A percentile compares a stretch with the other conserved stretches of the same genome.
These are phyloP conservation scores for Chloropsis cyanopogon DNA, from an alignment of 2,113 vertebrate genomes.

Conservation along the genomic window DNA sequence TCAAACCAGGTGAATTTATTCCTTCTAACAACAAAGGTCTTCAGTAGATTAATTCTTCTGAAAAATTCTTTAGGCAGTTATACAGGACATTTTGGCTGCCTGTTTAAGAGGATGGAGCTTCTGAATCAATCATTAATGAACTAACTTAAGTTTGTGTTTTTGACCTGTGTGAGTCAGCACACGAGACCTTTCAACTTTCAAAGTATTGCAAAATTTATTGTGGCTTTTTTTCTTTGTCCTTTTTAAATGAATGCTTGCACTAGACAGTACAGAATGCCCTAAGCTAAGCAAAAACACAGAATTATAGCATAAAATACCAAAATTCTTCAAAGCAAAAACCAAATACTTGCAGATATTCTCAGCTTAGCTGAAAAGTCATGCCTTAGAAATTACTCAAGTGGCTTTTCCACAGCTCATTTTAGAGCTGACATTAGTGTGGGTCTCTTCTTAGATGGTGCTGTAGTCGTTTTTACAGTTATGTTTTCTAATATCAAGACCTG, in stretches of 20 bases:
- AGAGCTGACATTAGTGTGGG: not conserved
- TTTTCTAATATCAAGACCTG: not conserved
- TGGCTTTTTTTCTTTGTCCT: not conserved
- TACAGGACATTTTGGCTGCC: not conserved
- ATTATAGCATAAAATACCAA: not conserved
- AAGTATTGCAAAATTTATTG: not conserved
- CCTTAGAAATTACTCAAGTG: not conserved
- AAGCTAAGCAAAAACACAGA: not conserved
- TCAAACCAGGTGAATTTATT: not conserved
- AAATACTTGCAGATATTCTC: not conserved
- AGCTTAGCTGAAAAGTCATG: not conserved
- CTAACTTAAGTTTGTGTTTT: not conserved
- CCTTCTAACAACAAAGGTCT: not conserved
- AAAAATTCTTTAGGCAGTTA: not conserved
- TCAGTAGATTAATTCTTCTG: not conserved
- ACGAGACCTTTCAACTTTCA: not conserved
- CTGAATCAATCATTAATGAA: not conserved
- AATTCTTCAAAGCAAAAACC: not conserved
- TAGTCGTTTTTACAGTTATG: not conserved
- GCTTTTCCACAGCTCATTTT: not conserved
- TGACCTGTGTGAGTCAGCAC: not conserved
- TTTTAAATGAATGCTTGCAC: not conserved
- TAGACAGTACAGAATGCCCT: not conserved
- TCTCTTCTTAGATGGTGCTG: not conserved
- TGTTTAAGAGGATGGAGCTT: not conserved